Percentiles rank a stretch among this genome's conserved stretches.
These are phyloP conservation scores for Macquaria australasica DNA, from an alignment of 2,113 vertebrate species.

Conservation along the genomic window DNA sequence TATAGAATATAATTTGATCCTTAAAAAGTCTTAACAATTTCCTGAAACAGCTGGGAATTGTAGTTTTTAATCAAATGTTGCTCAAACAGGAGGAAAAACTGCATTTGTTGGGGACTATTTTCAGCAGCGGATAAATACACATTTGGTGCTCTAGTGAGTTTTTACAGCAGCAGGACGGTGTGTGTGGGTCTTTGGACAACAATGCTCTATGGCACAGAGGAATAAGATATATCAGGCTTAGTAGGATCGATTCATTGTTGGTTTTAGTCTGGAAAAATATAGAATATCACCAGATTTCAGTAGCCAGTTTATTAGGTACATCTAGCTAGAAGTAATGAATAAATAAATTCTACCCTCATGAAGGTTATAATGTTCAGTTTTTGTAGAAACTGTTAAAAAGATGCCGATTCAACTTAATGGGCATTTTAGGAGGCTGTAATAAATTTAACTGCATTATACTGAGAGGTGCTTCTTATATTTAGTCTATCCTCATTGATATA, in stretches of 20 bases:
- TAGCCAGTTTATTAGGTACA: neutral
- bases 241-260: neutral
- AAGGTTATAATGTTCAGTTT: neutral
- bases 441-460: neutral
- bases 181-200: neutral
- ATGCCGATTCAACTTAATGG: neutral
- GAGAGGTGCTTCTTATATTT: neutral
- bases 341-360: neutral
- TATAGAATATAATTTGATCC: no score
- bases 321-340: neutral
- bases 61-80: neutral
- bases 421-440: neutral
- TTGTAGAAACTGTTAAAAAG: neutral
- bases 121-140: neutral
- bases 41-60: neutral
- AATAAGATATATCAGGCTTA: neutral
- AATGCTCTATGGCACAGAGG: neutral
- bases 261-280: neutral
- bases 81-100: neutral
- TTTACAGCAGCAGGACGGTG: neutral
- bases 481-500: neutral
- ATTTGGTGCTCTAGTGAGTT: neutral
- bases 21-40: neutral
- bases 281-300: neutral
- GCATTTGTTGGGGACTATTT: neutral